These are phyloP conservation scores for Leistus spinibarbis DNA, from an alignment of 2,888 invertebrate genomes.

Conservation along the genomic window DNA sequence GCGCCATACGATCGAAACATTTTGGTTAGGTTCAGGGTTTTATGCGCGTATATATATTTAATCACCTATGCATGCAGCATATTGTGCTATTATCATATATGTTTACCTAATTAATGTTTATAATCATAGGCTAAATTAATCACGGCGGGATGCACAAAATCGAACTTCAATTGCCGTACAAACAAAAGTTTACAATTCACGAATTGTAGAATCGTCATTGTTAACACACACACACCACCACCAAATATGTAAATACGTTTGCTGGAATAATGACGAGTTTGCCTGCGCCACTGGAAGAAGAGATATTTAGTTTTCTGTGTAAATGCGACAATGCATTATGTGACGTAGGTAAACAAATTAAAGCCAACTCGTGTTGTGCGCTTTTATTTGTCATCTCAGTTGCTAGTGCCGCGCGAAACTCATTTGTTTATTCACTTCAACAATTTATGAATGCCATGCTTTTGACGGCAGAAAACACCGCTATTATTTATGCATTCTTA, in stretches of 20 bases:
- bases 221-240: not conserved
- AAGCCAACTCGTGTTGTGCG: not conserved
- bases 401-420: not conserved
- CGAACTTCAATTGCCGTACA: not conserved
- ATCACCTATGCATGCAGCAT: not conserved
- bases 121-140: not conserved
- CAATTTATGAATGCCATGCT: not conserved
- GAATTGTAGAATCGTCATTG: not conserved
- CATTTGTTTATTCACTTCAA: not conserved
- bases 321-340: not conserved
- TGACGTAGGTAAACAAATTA: not conserved
- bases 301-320: not conserved
- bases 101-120: not conserved
- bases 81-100: not conserved
- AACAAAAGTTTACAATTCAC: not conserved
- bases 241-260: too few species aligned
- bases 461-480: not conserved
- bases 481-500: not conserved
- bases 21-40: not conserved
- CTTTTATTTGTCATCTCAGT: not conserved
- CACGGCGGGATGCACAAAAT: not conserved
- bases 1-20: not conserved
- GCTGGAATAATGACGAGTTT: too few species aligned
- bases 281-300: not conserved
- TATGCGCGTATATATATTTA: not conserved